Evolutionary conservation across 2,797 vertebrate genomes (phyloP).

Genomic region (Columba guinea): DNA sequence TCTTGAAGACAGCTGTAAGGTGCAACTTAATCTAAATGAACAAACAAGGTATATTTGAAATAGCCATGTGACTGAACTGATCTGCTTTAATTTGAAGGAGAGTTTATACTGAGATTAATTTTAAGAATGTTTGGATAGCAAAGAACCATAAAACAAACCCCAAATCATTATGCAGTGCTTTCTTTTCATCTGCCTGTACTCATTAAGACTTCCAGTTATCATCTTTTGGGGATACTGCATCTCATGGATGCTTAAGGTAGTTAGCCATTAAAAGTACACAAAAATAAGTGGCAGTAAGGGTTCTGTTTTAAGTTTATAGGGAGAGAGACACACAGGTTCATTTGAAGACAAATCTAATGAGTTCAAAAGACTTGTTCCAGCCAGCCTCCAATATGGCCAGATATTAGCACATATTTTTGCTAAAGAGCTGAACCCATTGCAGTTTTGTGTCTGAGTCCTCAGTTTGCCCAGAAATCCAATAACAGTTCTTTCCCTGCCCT

Average conservation of each 20-base stretch:
- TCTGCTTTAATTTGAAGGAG: background rate
- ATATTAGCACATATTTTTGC: background rate
- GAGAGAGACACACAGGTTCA: background rate
- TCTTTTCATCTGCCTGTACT: conserved; percentile 9
- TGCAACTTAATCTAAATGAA: conserved; percentile 21
- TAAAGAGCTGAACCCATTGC: background rate
- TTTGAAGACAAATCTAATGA: background rate
- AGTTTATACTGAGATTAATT: conserved; percentile 8
- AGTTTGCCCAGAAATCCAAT: background rate
- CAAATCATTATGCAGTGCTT: conserved; percentile 1
- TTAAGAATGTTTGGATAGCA: conserved; percentile 23
- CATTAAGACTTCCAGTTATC: background rate
- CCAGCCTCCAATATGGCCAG: background rate
- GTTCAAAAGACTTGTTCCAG: background rate
- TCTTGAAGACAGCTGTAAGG: background rate
- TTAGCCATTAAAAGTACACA: background rate
- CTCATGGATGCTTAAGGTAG: background rate
- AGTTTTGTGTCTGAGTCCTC: background rate
- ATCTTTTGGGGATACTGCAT: background rate
- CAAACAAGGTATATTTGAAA: conserved; percentile 26
- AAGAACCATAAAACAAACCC: background rate
- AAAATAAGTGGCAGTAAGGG: background rate
- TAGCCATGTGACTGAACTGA: background rate
- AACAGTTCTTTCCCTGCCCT: background rate
- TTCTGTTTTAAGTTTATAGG: background rate